phyloP scores from a whole-genome alignment of 2,888 invertebrate genomes.

The Limnephilus rhombicus region DNA sequence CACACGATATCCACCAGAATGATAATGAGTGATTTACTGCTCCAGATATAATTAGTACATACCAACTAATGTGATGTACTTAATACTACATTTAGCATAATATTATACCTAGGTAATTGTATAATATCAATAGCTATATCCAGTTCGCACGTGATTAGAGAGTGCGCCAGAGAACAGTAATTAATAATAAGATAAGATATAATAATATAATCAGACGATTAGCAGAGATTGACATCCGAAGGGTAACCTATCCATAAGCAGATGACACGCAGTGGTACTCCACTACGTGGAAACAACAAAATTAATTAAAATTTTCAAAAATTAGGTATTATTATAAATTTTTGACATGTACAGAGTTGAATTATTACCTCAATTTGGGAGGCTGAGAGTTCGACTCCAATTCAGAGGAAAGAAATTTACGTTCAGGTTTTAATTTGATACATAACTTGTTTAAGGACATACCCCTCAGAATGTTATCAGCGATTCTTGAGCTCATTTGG shows the following conservation, averaged over 20 bases:
- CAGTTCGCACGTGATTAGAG: conserved; percentile 40
- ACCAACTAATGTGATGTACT: background rate
- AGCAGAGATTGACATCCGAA: background rate
- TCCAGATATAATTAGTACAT: background rate
- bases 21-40: background rate
- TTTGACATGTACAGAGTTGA: background rate
- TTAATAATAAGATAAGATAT: conserved; percentile 15
- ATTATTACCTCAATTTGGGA: background rate
- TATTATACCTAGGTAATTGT: background rate
- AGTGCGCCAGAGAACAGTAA: background rate
- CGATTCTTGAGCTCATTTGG: no score
- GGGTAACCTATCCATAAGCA: background rate
- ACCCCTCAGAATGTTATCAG: no score
- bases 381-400: no score
- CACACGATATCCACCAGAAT: background rate
- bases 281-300: background rate
- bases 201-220: background rate
- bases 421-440: no score
- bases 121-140: conserved; percentile 8
- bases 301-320: background rate
- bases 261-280: background rate
- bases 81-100: background rate
- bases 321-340: background rate
- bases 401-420: no score
- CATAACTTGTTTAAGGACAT: no score